Percentiles rank a stretch among this genome's conserved stretches.
These are phyloP conservation scores for Paedocypris micromegethes DNA, from an alignment of 2,797 vertebrate species.

Conservation along the genomic window DNA sequence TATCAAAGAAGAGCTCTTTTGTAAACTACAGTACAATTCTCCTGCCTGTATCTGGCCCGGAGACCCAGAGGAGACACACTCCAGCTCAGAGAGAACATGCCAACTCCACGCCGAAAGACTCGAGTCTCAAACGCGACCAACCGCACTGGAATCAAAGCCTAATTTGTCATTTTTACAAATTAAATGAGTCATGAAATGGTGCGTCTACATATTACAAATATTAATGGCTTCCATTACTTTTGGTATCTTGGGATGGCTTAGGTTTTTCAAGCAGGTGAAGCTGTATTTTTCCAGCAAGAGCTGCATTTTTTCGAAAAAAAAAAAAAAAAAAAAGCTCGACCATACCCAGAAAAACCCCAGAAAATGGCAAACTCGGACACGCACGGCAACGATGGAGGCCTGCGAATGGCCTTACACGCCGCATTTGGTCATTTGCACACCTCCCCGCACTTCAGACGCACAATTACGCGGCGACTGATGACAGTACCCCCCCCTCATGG, in stretches of 20 bases:
- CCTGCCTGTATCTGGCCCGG: no score
- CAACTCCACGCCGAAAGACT: no score
- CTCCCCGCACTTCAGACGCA: constrained; percentile 72
- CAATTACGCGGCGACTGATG: constrained; percentile 71
- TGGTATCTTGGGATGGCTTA: constrained; percentile 1
- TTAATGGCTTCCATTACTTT: neutral
- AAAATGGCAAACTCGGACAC: constrained; percentile 60
- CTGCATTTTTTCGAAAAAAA: constrained; percentile 12
- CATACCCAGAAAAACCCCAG: constrained; percentile 53
- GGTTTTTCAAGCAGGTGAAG: constrained; percentile 22
- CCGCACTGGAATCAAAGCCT: no score
- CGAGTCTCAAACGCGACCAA: no score
- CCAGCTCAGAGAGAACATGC: no score
- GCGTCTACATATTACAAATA: neutral
- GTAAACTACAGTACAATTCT: no score
- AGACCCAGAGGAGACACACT: no score
- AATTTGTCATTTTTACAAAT: neutral
- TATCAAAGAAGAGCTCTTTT: no score
- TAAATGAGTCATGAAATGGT: constrained; percentile 7
- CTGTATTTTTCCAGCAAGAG: neutral
- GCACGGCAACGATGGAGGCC: constrained; percentile 66
- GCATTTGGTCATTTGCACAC: constrained; percentile 79
- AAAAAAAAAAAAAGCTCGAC: constrained; percentile 19
- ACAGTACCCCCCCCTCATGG: constrained; percentile 44
- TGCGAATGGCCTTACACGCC: constrained; percentile 70